Conservation (phyloP, 2,888 invertebrate genomes). For the Amphimallon solstitiale region DNA sequence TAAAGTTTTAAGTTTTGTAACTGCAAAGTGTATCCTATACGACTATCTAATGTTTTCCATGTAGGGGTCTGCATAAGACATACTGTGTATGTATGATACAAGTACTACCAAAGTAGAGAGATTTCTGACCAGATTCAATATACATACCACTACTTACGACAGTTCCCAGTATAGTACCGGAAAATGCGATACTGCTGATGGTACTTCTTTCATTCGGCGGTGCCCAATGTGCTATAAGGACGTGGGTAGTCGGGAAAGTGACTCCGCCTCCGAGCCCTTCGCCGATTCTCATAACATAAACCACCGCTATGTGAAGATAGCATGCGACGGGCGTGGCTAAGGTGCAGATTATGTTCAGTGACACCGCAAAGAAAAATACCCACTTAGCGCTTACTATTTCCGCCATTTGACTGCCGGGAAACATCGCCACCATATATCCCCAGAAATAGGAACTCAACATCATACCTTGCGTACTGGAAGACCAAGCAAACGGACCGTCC, state of each 20-base stretch:
- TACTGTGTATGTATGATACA: too few relatives aligned
- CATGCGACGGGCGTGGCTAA: constrained; percentile 82
- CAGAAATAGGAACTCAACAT: constrained; percentile 87
- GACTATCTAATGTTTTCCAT: too few relatives aligned
- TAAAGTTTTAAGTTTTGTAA: too few relatives aligned
- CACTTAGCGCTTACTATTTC: constrained; percentile 88
- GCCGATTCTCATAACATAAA: constrained; percentile 74
- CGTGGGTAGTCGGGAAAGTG: constrained; percentile 92
- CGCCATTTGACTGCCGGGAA: constrained; percentile 81
- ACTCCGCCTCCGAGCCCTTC: constrained; percentile 88
- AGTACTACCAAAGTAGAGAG: too few relatives aligned
- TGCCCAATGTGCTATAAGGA: constrained; percentile 88
- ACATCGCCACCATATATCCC: constrained; percentile 85
- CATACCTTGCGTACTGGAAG: constrained; percentile 76
- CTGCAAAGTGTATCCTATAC: too few relatives aligned
- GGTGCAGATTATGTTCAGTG: constrained; percentile 80
- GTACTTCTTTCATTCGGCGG: constrained; percentile 88
- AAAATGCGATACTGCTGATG: constrained; percentile 84
- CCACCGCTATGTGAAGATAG: constrained; percentile 70
- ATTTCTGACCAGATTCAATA: too few relatives aligned
- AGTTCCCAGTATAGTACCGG: constrained; percentile 88
- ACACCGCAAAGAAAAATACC: constrained; percentile 84
- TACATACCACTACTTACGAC: constrained; percentile 71
- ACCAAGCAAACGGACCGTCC: constrained; percentile 81
- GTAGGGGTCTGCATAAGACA: too few relatives aligned